Conservation (phyloP, 2,113 vertebrate genomes). For the Dromaius novaehollandiae region DNA sequence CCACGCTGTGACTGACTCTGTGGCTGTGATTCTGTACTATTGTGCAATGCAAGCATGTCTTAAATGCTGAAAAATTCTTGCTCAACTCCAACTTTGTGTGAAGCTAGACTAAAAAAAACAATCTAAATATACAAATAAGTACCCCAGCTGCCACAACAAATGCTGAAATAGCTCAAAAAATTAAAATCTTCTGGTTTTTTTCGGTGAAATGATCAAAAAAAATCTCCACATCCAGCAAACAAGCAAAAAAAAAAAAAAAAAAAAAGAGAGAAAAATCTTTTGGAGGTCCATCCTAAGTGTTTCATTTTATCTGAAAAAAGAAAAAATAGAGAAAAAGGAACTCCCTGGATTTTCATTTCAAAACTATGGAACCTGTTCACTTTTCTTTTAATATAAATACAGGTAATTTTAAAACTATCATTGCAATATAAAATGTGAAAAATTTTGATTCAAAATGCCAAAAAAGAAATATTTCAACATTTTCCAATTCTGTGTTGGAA, state of each 20-base stretch:
- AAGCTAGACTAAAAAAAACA: neutral
- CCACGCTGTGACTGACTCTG: too few relatives aligned
- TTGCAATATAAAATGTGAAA: neutral
- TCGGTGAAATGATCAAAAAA: neutral
- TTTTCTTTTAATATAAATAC: neutral
- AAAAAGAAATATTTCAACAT: neutral
- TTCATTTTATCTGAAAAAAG: neutral
- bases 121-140: neutral
- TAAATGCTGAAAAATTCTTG: neutral
- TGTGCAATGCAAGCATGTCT: neutral
- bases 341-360: neutral
- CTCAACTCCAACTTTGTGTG: neutral
- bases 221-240: neutral
- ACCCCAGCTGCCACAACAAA: neutral
- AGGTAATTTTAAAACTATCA: rapidly evolving
- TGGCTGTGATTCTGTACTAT: neutral
- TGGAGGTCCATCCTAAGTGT: rapidly evolving
- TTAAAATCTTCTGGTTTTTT: neutral
- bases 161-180: neutral
- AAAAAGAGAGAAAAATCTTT: neutral
- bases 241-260: neutral
- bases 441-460: neutral
- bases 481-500: neutral
- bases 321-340: neutral
- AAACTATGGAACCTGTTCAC: neutral